These are phyloP conservation scores for Hesperophylax magnus DNA, from an alignment of 1,140 invertebrate genomes.

Conservation along the genomic window DNA sequence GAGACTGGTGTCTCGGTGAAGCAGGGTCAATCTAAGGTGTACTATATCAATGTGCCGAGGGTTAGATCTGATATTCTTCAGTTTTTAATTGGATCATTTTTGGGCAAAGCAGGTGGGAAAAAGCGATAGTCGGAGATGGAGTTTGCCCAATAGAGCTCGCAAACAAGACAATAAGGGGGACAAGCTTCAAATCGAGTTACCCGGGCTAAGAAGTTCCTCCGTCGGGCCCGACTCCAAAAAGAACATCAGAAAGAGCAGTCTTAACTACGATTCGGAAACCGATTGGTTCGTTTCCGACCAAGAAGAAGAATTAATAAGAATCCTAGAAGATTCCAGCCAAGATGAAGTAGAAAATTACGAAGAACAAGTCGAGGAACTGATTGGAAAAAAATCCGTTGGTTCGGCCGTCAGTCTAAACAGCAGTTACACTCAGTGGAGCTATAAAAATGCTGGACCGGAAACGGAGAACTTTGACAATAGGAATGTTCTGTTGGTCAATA, in stretches of 20 bases:
- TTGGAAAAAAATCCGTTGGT: slow-evolving; percentile 45
- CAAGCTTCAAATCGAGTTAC: slow-evolving; percentile 13
- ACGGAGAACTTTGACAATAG: neutral
- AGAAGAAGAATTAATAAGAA: slow-evolving; percentile 84
- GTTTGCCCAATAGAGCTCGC: slow-evolving; percentile 61
- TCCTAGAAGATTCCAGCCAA: slow-evolving; percentile 69
- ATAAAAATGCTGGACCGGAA: slow-evolving; percentile 40
- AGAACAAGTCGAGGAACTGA: slow-evolving; percentile 59
- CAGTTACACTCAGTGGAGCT: slow-evolving; percentile 56
- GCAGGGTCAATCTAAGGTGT: too few relatives aligned
- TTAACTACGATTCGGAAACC: slow-evolving; percentile 75
- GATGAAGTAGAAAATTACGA: slow-evolving; percentile 61
- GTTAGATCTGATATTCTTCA: neutral
- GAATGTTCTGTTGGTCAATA: neutral
- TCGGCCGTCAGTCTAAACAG: slow-evolving; percentile 55
- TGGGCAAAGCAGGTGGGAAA: slow-evolving; percentile 58
- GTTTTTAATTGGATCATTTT: slow-evolving; percentile 41
- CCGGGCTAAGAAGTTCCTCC: slow-evolving; percentile 44
- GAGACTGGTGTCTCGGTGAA: too few relatives aligned
- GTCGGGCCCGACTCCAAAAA: slow-evolving; percentile 46
- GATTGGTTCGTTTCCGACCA: slow-evolving; percentile 86
- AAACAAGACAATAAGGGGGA: neutral
- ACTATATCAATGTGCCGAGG: slow-evolving; percentile 1
- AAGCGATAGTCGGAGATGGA: slow-evolving; percentile 66
- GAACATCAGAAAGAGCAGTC: slow-evolving; percentile 58